Base-by-base conservation (phyloP, 2,888 invertebrate species). In the Listrodromus nycthemerus region DNA sequence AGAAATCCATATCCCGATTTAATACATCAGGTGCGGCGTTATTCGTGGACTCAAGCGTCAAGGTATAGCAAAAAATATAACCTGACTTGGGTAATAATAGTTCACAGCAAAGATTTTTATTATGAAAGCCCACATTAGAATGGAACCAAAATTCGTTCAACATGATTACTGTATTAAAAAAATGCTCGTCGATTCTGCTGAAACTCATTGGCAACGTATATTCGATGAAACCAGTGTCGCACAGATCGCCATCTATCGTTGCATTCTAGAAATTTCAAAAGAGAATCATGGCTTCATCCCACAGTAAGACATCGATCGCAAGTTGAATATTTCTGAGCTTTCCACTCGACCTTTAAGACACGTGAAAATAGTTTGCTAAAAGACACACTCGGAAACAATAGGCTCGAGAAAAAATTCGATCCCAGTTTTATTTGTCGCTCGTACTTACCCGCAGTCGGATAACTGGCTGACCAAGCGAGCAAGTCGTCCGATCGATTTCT, bases 401-500 rank as follows among this genome's bases (percentile, higher is more conserved):
- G 24, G 24, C 24, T 21, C 52, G 52, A 10, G 16, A 50, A 19
- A n/a, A 50, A 24, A 24, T 24, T 55, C 13, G 24, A 24, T 10
- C 24, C 7, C 19, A 10, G 7, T 21, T 55, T 55, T 21, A 21
- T 55, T 55, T 55, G 24, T 55, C 10, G 19, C 13, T 8, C 10
- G 10, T 6, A 24, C 55, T 55, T 55, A 55, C 55, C 55, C 10
- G 10, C 55, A 13, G 21, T 55, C 55, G 55, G 55, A 55, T 55
- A 55, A 55, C 55, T 24, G 24, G 55, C 55, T 13, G 10, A 55
- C 55, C 5, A 1, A 21, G 21, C 4, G 24, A 55, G 37, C 37
- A 37, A 55, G 55, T 55, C 24, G 24, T 21, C 55, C 55, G 55
- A 55, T 55, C 55, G 55, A 55, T 55, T 24, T 10, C 10, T 21